Evolutionary conservation across 1,140 invertebrate species (phyloP).

Genomic region (Orussus abietinus): DNA sequence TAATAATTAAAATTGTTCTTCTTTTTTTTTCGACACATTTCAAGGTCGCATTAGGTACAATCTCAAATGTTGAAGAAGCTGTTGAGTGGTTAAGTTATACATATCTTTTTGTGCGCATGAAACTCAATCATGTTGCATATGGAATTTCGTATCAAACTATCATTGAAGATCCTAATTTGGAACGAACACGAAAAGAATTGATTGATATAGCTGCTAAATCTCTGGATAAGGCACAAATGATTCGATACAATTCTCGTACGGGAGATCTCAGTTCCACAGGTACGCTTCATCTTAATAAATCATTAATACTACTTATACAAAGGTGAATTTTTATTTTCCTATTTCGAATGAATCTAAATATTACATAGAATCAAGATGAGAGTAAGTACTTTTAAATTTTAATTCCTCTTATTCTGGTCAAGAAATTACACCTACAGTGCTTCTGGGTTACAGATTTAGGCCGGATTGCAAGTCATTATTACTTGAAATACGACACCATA

Average conservation of each 20-base stretch:
- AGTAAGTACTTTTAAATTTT: too few species aligned
- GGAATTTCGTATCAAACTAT: slow-evolving; percentile 72
- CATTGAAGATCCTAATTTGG: slow-evolving; percentile 73
- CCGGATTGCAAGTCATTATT: slow-evolving; percentile 94
- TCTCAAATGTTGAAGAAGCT: slow-evolving; percentile 93
- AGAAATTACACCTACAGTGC: too few species aligned
- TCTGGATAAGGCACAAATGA: slow-evolving; percentile 92
- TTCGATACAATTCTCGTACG: slow-evolving; percentile 81
- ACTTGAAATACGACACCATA: slow-evolving; percentile 96
- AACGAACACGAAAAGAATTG: slow-evolving; percentile 68
- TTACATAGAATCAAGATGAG: too few species aligned
- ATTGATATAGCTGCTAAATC: slow-evolving; percentile 76
- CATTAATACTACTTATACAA: background rate
- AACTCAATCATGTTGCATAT: slow-evolving; percentile 88
- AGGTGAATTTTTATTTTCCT: too few species aligned
- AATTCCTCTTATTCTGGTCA: too few species aligned
- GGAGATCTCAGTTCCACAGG: slow-evolving; percentile 77
- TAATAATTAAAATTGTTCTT: slow-evolving; percentile 12
- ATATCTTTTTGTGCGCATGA: slow-evolving; percentile 93
- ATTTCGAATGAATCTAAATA: too few species aligned
- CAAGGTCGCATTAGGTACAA: slow-evolving; percentile 90
- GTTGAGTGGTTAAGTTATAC: slow-evolving; percentile 98
- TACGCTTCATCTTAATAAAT: slow-evolving; percentile 37
- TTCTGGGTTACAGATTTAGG: slow-evolving; percentile 80
- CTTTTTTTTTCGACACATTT: slow-evolving; percentile 55